Evolutionary conservation across 2,113 vertebrate species (phyloP).

Genomic region (Hippocampus abdominalis): DNA sequence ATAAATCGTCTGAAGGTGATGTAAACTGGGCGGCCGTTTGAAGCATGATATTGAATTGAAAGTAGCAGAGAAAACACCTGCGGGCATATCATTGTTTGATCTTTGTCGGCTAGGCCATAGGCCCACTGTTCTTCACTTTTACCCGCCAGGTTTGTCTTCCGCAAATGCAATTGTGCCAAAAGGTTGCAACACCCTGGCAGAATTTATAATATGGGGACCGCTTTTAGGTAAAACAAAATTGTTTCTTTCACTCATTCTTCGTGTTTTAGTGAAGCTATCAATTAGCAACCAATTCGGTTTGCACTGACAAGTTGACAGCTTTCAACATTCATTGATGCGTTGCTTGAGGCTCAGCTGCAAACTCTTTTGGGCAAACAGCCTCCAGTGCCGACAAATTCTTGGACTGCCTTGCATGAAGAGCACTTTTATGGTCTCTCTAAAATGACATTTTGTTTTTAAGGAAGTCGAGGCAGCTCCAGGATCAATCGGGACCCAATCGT

Average conservation of each 20-base stretch:
- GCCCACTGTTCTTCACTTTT: neutral
- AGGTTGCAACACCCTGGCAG: neutral
- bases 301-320: neutral
- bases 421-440: slow-evolving; percentile 2
- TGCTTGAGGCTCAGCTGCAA: neutral
- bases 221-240: neutral
- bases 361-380: neutral
- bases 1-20: slow-evolving; percentile 3
- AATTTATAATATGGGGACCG: neutral
- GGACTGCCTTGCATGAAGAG: slow-evolving; percentile 1
- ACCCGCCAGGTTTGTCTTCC: neutral
- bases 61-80: neutral
- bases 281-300: neutral
- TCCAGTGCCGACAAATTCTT: neutral
- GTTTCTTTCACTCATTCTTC: neutral
- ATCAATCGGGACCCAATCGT: neutral
- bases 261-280: neutral
- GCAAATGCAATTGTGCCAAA: neutral
- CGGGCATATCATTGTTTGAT: neutral
- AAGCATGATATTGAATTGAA: neutral
- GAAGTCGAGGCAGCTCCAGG: neutral
- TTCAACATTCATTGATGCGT: slow-evolving; percentile 3
- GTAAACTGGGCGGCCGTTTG: slow-evolving; percentile 20
- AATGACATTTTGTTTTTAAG: slow-evolving; percentile 8
- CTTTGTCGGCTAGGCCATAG: neutral